These are phyloP conservation scores for Pogona vitticeps DNA, from an alignment of 2,113 vertebrate species.

Conservation along the genomic window DNA sequence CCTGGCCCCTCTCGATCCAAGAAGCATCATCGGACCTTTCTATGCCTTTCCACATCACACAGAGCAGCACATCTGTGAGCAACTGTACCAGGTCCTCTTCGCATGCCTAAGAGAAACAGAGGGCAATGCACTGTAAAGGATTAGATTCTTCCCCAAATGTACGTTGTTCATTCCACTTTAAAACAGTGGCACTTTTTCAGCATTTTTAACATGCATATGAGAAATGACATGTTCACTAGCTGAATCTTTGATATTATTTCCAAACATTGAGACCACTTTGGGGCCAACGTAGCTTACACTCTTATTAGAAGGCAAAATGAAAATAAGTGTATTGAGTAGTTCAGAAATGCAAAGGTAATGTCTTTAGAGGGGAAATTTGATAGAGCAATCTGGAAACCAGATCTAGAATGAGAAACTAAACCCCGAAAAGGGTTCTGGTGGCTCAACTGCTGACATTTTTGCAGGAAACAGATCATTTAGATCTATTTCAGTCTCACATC, in stretches of 20 bases:
- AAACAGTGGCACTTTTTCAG: not conserved
- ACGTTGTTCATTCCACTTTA: not conserved
- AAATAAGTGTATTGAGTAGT: not conserved
- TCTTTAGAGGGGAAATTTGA: too few species aligned
- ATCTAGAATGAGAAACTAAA: not conserved
- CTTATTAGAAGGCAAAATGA: not conserved
- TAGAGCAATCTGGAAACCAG: not conserved
- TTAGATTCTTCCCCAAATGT: not conserved
- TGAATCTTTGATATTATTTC: not conserved
- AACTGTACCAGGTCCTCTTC: conserved; percentile 90
- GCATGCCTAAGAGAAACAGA: conserved; percentile 72
- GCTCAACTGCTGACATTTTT: not conserved
- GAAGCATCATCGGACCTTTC: conserved; percentile 91
- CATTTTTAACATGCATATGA: not conserved
- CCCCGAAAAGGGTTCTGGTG: not conserved
- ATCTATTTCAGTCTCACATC: too few species aligned
- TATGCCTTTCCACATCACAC: conserved; percentile 92
- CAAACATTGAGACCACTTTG: not conserved
- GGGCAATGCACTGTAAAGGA: not conserved
- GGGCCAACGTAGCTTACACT: not conserved
- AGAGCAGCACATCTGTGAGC: conserved; percentile 87
- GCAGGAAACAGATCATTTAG: too few species aligned
- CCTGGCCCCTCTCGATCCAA: conserved; percentile 94
- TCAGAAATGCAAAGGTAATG: not conserved
- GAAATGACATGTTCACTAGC: not conserved